phyloP scores from a whole-genome alignment of 1,140 invertebrate species.

The Atta colombica region DNA sequence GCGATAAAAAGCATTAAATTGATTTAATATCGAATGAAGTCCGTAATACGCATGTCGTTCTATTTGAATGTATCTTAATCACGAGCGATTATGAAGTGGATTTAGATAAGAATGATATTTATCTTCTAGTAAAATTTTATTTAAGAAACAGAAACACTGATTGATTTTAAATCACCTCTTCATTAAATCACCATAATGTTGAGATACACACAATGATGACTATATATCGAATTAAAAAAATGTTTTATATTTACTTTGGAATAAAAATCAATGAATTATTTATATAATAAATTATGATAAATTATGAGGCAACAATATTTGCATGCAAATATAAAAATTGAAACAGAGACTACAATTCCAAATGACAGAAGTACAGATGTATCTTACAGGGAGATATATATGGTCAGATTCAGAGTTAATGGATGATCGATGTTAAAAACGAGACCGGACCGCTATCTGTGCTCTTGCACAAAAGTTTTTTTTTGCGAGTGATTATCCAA shows the following conservation, averaged over 20 bases:
- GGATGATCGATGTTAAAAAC: slow-evolving; percentile 44
- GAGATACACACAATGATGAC: background rate
- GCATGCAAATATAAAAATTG: background rate
- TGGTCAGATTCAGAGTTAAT: slow-evolving; percentile 7
- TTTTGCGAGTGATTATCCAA: slow-evolving; percentile 40
- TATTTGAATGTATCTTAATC: slow-evolving; percentile 50
- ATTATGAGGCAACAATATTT: background rate
- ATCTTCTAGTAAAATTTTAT: background rate
- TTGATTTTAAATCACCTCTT: slow-evolving; percentile 1
- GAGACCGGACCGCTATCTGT: background rate
- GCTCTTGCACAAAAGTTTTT: slow-evolving; percentile 8
- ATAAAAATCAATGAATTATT: background rate
- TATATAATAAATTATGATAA: background rate
- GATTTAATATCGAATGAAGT: slow-evolving; percentile 52
- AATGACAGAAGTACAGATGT: background rate
- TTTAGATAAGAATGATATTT: slow-evolving; percentile 43
- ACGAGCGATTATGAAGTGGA: slow-evolving; percentile 21
- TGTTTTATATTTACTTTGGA: background rate
- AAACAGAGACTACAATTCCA: background rate
- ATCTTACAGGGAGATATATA: slow-evolving; percentile 1
- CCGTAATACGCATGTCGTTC: background rate
- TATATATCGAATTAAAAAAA: background rate
- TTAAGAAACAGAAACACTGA: background rate
- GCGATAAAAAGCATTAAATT: slow-evolving; percentile 62
- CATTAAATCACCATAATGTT: background rate